Base-by-base conservation (phyloP, 2,113 vertebrate species). In the Raja brachyura region DNA sequence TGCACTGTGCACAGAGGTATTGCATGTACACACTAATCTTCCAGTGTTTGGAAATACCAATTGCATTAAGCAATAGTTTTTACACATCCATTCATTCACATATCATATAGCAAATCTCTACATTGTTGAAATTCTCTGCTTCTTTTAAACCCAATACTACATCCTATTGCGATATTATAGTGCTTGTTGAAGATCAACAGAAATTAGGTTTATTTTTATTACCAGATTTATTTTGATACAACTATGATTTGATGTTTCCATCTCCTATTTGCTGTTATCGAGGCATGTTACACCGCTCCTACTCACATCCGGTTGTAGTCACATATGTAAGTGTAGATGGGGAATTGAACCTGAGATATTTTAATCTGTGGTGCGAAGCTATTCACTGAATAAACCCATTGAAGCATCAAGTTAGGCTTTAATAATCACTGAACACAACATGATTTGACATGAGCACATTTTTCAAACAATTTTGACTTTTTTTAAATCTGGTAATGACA, bases 381-480 rank as follows among this genome's bases (percentile, higher is more conserved):
- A 61, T n/a, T 86, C 4, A 59, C 25, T 85, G 54, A 85, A 85
- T 4, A 61, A 54, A 86, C 56, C 5, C 28, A 86, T 5, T 61
- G 81, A 61, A 56, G 10, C 81, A 81, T 48, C 16, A 59, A 61
- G 25, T 11, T 25, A 86, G 56, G 25, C 81, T 61, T 86, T 31
- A 28, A 86, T 86, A 86, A n/a, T 56, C 13, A 2, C 59, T 61
- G 1, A n/a, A 11, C 25, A 85, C 28, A n/a, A 61, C 25, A 86
- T 61, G 54, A n/a, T n/a, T 86, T 86, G 59, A 61, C 56, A n/a
- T n/a, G 81, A 86, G 59, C 81, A 86, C 13, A 86, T 86, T 28
- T 75, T 85, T 85, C 56, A n/a, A 85, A 61, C 25, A 28, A 59
- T 61, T 85, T n/a, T n/a, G 25, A 85, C 22, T 28, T 85, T 28